Conservation (phyloP, 2,888 invertebrate species). For the Exocentrus adspersus region DNA sequence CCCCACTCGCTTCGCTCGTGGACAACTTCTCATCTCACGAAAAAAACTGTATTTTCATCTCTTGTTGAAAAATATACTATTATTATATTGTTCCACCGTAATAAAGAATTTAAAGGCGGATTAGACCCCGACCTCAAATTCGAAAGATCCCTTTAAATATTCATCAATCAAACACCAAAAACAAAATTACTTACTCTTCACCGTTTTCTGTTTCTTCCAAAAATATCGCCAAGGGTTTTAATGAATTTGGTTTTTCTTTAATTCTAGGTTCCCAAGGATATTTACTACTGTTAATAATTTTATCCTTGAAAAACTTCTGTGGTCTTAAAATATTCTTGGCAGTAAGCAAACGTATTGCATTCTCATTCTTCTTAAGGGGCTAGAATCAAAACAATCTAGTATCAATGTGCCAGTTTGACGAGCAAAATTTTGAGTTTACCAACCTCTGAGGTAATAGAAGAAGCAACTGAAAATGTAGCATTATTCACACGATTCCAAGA, state of each 20-base stretch:
- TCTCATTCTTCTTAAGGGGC: slow-evolving; percentile 29
- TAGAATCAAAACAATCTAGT: slow-evolving; percentile 22
- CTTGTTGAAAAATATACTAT: too few species aligned
- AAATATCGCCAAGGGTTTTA: slow-evolving; percentile 81
- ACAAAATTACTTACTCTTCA: slow-evolving; percentile 63
- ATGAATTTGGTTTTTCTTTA: slow-evolving; percentile 86
- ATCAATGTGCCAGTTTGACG: slow-evolving; percentile 31
- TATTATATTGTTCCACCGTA: too few species aligned
- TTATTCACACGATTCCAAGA: slow-evolving; percentile 69
- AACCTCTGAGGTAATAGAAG: slow-evolving; percentile 43
- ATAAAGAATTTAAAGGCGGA: too few species aligned
- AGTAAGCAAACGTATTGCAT: slow-evolving; percentile 69
- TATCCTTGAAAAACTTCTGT: slow-evolving; percentile 84
- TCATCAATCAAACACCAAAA: slow-evolving; percentile 76
- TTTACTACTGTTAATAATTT: slow-evolving; percentile 80
- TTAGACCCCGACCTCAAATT: too few species aligned
- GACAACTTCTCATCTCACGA: too few species aligned
- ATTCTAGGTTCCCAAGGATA: slow-evolving; percentile 86
- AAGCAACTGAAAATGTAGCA: slow-evolving; percentile 52
- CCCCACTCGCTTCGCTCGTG: too few species aligned
- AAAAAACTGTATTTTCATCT: too few species aligned
- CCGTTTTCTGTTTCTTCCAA: slow-evolving; percentile 74
- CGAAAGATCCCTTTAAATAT: too few species aligned
- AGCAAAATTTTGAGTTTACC: slow-evolving; percentile 35
- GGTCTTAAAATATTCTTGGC: slow-evolving; percentile 82